Evolutionary conservation across 1,140 invertebrate species (phyloP).

Genomic region (Drosophila ogumai): DNA sequence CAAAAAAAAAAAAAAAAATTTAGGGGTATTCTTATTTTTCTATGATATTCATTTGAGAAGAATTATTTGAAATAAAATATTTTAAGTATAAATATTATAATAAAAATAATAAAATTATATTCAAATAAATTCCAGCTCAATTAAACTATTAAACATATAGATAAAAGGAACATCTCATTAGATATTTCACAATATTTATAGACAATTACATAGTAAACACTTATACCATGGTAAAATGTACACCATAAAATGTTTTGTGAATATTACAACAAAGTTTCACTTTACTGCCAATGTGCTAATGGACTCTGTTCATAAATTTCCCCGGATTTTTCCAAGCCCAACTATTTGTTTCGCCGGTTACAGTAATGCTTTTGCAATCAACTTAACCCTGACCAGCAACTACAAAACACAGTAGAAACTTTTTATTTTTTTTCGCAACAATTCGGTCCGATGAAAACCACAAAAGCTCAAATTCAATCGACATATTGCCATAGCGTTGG

Average conservation of each 20-base stretch:
- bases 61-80: not conserved
- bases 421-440: slow-evolving; percentile 26
- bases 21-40: not conserved
- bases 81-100: not conserved
- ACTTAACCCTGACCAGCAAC: slow-evolving; percentile 28
- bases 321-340: not conserved
- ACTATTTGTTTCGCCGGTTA: slow-evolving; percentile 16
- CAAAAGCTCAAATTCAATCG: slow-evolving; percentile 49
- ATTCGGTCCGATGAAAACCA: slow-evolving; percentile 28
- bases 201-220: not conserved
- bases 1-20: slow-evolving; percentile 35
- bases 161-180: not conserved
- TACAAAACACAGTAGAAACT: slow-evolving; percentile 12
- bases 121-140: not conserved
- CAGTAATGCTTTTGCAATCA: slow-evolving; percentile 16
- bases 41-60: slow-evolving; percentile 3
- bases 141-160: not conserved
- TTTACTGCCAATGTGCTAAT: slow-evolving; percentile 19
- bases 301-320: slow-evolving; percentile 5
- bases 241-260: too few relatives aligned
- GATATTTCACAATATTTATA: not conserved
- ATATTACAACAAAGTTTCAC: not conserved
- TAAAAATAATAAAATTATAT: not conserved
- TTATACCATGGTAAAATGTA: not conserved
- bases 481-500: slow-evolving; percentile 34